Evolutionary conservation across 2,113 vertebrate species (phyloP).

Genomic region (Psettodes erumei): DNA sequence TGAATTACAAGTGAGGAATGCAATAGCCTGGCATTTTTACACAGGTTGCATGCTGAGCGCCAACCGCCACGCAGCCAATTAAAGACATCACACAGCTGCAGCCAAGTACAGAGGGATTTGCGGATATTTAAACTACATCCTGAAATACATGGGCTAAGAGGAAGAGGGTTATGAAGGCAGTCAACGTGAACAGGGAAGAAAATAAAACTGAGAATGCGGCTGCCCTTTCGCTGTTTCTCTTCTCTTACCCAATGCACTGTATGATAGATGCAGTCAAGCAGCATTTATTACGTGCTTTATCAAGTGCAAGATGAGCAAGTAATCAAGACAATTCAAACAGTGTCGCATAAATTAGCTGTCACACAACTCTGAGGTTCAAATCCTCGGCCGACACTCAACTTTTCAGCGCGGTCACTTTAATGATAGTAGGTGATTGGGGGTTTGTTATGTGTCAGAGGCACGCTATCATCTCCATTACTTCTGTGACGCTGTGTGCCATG

Average conservation of each 20-base stretch:
- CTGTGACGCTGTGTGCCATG: constrained; percentile 29
- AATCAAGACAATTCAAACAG: background rate
- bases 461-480: constrained; percentile 10
- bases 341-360: background rate
- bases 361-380: background rate
- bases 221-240: background rate
- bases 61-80: constrained; percentile 13
- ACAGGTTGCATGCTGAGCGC: constrained; percentile 26
- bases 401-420: background rate
- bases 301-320: background rate
- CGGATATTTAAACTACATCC: constrained; percentile 37
- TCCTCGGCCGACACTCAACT: background rate
- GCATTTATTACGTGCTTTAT: background rate
- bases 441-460: constrained; percentile 1
- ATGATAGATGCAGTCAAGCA: background rate
- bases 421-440: background rate
- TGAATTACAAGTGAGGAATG: constrained; percentile 45
- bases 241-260: background rate
- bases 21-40: background rate
- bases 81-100: constrained; percentile 23
- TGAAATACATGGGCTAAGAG: constrained; percentile 13
- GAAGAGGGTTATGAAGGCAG: background rate
- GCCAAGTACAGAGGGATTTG: constrained; percentile 6
- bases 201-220: background rate
- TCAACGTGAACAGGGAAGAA: background rate